Base-by-base conservation (phyloP, 1,140 invertebrate genomes). In the Parapsyche elsis region DNA sequence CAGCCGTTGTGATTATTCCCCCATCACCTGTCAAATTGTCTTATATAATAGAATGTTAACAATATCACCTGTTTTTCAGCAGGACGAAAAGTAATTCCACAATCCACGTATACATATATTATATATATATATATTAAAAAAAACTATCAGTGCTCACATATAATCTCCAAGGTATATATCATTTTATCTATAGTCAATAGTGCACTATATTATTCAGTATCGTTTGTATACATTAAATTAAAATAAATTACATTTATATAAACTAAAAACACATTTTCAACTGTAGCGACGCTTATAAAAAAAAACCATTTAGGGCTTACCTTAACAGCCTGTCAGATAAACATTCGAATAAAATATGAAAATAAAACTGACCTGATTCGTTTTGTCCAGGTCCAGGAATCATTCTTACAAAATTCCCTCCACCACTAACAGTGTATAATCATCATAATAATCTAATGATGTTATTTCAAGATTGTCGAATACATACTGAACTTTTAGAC, bases 331-430 rank as follows among this genome's bases (percentile, higher is more conserved):
- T 81, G 77, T 79, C 80, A 77, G 80, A 78, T 80, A 74, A 79
- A 71, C 59, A 76, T 57, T 57, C 67, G 45, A 71, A 24, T 70
- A 78, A 78, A 75, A 78, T 46, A 80, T 80, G 38, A 83, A 79
- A 81, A 81, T 53, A 64, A 24, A 75, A 83, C 82, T 83, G 82
- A 83, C 82, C 82, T 83, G 82, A 81, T 83, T 67, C 14, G 24
- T 7, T 53, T 79, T 71, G 76, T 80, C 82, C 82, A 81, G 82
- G 80, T 81, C 80, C 78, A 30, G 64, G 64, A 76, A 77, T 76
- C 67, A 82, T 76, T 81, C 75, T 76, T 64, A 53, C 70, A 80
- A 26, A 80, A 79, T 76, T 83, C 82, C 82, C 82, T 81, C 82
- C 82, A 83, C 82, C 82, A 73, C 82, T 83, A 83, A 81, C 64